Conservation (phyloP, 2,888 invertebrate genomes). For the Caenorhabditis becei region DNA sequence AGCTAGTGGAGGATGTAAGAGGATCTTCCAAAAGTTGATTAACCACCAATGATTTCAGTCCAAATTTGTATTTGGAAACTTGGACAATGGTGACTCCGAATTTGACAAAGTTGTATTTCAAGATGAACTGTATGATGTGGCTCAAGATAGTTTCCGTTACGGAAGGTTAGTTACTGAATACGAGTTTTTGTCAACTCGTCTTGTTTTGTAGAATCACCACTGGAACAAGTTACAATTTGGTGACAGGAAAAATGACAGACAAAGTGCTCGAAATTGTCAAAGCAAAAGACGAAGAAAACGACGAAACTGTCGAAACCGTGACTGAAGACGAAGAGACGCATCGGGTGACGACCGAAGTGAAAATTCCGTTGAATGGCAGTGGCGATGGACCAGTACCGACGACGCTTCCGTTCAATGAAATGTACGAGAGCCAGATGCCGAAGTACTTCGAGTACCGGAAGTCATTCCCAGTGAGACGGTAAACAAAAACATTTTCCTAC, state of each 20-base stretch:
- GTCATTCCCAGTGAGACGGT: constrained; percentile 30
- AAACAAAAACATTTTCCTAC: too few relatives aligned
- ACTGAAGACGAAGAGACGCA: constrained; percentile 40
- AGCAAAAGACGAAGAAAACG: constrained; percentile 40
- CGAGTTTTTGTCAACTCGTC: too few relatives aligned
- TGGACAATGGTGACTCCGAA: neutral
- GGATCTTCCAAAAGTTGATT: neutral
- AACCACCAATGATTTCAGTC: constrained; percentile 17
- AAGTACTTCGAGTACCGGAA: constrained; percentile 49
- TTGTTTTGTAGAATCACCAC: constrained; percentile 26
- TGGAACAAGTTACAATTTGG: constrained; percentile 48
- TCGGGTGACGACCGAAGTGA: constrained; percentile 37
- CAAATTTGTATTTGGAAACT: constrained; percentile 18
- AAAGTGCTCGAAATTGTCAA: constrained; percentile 41
- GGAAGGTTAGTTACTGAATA: constrained; percentile 32
- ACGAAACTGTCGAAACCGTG: constrained; percentile 24
- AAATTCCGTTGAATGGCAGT: constrained; percentile 24
- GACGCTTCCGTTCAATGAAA: constrained; percentile 3
- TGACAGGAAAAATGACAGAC: constrained; percentile 52
- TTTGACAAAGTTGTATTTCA: constrained; percentile 25
- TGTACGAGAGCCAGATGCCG: constrained; percentile 53
- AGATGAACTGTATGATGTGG: constrained; percentile 41
- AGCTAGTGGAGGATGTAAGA: constrained; percentile 28
- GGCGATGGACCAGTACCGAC: constrained; percentile 8
- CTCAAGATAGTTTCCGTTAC: constrained; percentile 52